Base-by-base conservation (phyloP, 2,113 vertebrate genomes). In the Meles meles region DNA sequence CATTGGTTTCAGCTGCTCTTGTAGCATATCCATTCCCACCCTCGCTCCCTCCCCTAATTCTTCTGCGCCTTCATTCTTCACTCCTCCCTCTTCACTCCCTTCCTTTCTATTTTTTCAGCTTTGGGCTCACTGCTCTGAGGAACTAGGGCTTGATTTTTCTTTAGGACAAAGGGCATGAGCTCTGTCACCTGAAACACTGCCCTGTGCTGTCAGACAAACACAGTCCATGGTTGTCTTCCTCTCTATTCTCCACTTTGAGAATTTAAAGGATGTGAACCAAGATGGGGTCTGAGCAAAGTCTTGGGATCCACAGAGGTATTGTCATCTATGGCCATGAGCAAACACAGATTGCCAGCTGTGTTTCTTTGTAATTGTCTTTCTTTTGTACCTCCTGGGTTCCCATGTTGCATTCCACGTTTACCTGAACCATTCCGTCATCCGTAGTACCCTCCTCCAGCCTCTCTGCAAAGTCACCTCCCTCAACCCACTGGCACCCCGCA, bases 371-470 rank as follows among this genome's bases (percentile, higher is more conserved):
- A 20, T 15, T 34, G 6, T 80, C 69, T 47, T 47, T 77, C 20
- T 90, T n/a, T 6, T 3, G 17, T 31, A 2, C 7, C 9, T 63
- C 5, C 21, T 3, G 55, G 31, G 9, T 49, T 67, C 13, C 0
- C 0, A 1, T 3, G 52, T 4, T 6, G 84, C 7, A 55, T 3
- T 34, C 5, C 3, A 13, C 15, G 39, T n/a, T 59, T 23, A 37
- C 7, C 4, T 2, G 18, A 49, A 42, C 3, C 13, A 1, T 7
- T 4, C 15, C 6, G 3, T 20, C 11, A 92, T 18, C 37, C 18
- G 47, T 4, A 20, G 5, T 27, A 18, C 31, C 14, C 18, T 69
- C 55, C 7, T 47, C 11, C 2, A 20, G 1, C 10, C 5, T 74
- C 17, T 44, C 20, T 71, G 55, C 2, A 20, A 52, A 23, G 74